Conservation (phyloP, 2,113 vertebrate species). For the Gopherus flavomarginatus region DNA sequence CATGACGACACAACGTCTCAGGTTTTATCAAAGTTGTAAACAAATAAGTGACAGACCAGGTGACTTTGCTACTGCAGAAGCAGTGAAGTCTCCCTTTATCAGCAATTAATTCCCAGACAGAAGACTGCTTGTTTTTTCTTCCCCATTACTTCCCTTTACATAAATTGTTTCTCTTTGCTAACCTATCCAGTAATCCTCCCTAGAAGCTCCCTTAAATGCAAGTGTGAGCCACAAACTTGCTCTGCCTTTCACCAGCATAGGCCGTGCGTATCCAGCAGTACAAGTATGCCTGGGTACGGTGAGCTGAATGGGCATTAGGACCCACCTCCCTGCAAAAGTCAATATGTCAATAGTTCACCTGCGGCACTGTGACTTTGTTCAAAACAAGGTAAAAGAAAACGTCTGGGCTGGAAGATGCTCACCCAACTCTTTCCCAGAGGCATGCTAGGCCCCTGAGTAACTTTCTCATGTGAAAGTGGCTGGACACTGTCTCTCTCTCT, state of each 20-base stretch:
- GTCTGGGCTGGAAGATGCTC: neutral
- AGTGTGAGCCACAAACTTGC: fast-evolving
- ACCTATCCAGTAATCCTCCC: neutral
- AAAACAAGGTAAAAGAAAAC: neutral
- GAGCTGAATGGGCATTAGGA: neutral
- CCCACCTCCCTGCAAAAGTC: neutral
- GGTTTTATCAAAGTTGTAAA: neutral
- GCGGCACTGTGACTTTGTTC: neutral
- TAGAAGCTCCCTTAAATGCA: fast-evolving
- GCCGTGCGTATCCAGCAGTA: neutral
- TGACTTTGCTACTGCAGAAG: neutral
- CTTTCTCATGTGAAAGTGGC: neutral
- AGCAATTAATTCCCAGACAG: neutral
- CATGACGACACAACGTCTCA: neutral
- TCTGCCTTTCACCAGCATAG: neutral
- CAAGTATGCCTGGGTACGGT: neutral
- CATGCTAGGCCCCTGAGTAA: neutral
- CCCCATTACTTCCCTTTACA: neutral
- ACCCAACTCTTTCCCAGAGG: neutral
- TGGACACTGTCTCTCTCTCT: neutral
- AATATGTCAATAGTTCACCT: neutral
- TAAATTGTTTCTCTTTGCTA: neutral
- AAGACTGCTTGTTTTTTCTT: neutral
- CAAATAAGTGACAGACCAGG: neutral
- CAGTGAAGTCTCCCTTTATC: neutral